These are phyloP conservation scores for Drosophila yakuba DNA, from an alignment of 1,140 invertebrate genomes.

Conservation along the genomic window DNA sequence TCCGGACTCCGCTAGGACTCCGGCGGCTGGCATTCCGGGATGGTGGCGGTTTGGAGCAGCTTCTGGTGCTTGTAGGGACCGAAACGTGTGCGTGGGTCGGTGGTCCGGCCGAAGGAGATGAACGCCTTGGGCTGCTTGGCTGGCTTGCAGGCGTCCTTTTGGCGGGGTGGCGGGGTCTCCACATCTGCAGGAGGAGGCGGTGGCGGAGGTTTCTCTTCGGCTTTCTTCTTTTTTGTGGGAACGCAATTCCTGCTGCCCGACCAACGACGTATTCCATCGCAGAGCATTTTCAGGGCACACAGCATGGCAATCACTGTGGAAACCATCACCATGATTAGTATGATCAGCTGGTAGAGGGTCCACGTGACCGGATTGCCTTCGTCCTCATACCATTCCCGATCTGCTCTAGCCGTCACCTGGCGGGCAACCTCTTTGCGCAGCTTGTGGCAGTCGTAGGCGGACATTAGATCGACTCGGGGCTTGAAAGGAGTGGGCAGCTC, in stretches of 20 bases:
- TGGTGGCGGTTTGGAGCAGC: slow-evolving; percentile 1
- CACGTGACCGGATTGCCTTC: no score
- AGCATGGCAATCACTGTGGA: not conserved
- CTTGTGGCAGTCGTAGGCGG: slow-evolving; percentile 52
- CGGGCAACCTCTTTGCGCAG: slow-evolving; percentile 37
- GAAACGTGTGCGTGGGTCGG: not conserved
- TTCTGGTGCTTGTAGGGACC: slow-evolving; percentile 21
- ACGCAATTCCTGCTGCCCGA: no score
- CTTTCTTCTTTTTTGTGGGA: not conserved
- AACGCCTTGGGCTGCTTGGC: slow-evolving; percentile 20
- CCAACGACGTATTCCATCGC: not conserved
- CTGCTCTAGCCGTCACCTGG: not conserved
- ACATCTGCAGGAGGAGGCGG: not conserved
- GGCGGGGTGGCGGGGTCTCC: not conserved
- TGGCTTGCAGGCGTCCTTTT: not conserved
- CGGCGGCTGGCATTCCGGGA: not conserved
- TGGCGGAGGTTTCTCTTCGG: not conserved
- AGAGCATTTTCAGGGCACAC: slow-evolving; percentile 1
- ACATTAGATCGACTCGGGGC: slow-evolving; percentile 32
- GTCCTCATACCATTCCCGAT: not conserved
- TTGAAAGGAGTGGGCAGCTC: slow-evolving; percentile 21
- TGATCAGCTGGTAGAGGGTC: not conserved
- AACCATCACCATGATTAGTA: not conserved
- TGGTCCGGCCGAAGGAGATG: slow-evolving; percentile 23
- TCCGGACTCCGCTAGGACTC: not conserved